Conservation (phyloP, 1,140 invertebrate genomes). For the Luehdorfia chinensis region DNA sequence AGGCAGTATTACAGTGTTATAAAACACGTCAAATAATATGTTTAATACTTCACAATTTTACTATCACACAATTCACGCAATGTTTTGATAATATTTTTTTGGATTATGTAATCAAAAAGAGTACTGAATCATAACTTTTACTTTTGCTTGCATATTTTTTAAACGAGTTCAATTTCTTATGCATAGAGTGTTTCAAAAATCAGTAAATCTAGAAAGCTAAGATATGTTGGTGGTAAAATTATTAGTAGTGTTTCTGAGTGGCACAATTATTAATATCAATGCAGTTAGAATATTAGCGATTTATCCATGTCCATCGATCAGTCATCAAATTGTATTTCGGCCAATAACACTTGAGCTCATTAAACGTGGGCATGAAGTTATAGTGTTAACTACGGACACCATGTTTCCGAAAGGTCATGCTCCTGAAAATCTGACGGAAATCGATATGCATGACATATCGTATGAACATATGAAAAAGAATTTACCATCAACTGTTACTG, state of each 20-base stretch:
- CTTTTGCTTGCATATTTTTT: no score
- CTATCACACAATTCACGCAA: no score
- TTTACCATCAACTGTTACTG: neutral
- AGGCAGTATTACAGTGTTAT: no score
- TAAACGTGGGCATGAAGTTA: conserved; percentile 1
- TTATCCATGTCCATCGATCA: conserved; percentile 10
- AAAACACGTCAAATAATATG: no score
- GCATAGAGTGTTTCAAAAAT: no score
- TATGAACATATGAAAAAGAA: neutral
- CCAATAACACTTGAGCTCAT: conserved; percentile 1
- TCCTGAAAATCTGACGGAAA: conserved; percentile 7
- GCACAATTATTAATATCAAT: neutral
- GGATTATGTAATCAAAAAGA: no score
- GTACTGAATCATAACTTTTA: no score
- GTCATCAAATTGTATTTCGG: conserved; percentile 12
- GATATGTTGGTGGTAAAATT: neutral
- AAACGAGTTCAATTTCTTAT: no score
- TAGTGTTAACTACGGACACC: neutral
- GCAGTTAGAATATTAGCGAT: neutral
- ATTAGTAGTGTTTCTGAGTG: neutral
- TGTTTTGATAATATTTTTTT: no score
- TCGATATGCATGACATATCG: neutral
- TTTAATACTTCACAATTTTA: no score
- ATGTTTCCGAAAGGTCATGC: neutral
- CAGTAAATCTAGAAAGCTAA: no score